Conservation (phyloP, 2,797 vertebrate species). For the Myotis vivesi region DNA sequence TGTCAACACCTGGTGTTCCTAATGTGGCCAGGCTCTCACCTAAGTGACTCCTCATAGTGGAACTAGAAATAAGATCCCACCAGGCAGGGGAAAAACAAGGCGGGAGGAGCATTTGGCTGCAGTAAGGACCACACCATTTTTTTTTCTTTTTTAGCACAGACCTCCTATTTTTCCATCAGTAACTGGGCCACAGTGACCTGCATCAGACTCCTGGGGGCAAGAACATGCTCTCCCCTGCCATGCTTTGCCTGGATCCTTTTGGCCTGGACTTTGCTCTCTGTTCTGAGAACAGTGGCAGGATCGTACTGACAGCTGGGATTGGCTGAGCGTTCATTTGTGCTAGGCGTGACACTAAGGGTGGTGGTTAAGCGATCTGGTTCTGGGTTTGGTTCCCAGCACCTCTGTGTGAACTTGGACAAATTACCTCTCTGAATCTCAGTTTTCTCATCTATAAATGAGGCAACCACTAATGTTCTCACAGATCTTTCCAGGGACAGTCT, state of each 20-base stretch:
- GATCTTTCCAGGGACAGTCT: background rate
- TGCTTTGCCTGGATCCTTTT: background rate
- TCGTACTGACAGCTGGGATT: background rate
- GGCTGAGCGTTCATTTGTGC: background rate
- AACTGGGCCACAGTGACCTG: background rate
- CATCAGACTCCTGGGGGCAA: background rate
- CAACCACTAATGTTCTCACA: background rate
- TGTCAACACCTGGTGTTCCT: background rate
- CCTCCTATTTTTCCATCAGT: slow-evolving; percentile 34
- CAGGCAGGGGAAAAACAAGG: background rate
- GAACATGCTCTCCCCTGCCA: background rate
- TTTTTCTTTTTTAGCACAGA: background rate
- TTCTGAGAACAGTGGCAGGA: background rate
- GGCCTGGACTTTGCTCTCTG: background rate
- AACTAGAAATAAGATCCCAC: slow-evolving; percentile 13
- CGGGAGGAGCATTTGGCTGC: background rate
- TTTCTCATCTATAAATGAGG: background rate
- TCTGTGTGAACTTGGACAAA: background rate
- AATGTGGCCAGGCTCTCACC: background rate
- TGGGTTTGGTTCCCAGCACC: background rate
- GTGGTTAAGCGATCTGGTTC: background rate
- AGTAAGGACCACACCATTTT: background rate
- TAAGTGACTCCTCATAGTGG: background rate
- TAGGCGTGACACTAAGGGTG: background rate
- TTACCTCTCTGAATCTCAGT: background rate